phyloP scores from a whole-genome alignment of 2,797 vertebrate species.

The Paguma larvata region DNA sequence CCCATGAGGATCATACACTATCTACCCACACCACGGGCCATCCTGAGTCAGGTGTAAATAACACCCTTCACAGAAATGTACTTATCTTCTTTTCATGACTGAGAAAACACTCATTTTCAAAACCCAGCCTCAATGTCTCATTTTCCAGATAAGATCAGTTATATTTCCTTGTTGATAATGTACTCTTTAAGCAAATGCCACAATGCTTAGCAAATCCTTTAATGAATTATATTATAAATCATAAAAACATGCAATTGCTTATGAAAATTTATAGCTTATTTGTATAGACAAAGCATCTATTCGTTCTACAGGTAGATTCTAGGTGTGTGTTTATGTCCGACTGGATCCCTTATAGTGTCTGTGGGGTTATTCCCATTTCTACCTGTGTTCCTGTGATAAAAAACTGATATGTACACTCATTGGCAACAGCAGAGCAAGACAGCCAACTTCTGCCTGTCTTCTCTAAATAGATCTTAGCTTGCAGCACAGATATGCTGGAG shows the following conservation, averaged over 20 bases:
- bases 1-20: background rate
- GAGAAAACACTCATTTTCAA: background rate
- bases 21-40: fast-evolving
- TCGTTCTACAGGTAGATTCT: background rate
- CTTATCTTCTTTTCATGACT: background rate
- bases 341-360: background rate
- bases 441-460: background rate
- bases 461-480: background rate
- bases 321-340: background rate
- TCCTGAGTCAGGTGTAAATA: background rate
- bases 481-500: background rate
- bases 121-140: background rate
- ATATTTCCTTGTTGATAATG: background rate
- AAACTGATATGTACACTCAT: background rate
- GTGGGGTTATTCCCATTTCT: background rate
- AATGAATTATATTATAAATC: background rate
- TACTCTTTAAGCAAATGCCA: background rate
- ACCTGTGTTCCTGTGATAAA: background rate
- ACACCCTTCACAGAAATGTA: background rate
- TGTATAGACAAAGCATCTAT: background rate
- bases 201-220: background rate
- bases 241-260: background rate
- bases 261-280: background rate
- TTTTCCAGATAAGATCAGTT: background rate
- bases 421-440: background rate